Conservation (phyloP, 2,888 invertebrate genomes). For the Eilema sororculum region DNA sequence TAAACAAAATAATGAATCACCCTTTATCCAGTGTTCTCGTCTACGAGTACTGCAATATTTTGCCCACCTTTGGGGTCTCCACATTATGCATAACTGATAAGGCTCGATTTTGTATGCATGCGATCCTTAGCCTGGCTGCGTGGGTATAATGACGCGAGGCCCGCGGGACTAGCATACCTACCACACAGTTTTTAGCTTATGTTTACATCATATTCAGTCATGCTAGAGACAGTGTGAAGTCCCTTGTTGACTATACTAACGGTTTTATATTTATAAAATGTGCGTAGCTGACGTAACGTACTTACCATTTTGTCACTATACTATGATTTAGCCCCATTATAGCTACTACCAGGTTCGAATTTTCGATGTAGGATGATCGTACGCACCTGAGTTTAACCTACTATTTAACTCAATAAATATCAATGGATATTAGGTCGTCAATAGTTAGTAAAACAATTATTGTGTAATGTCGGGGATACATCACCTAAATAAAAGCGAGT, state of each 20-base stretch:
- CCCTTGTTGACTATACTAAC: neutral
- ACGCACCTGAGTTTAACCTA: neutral
- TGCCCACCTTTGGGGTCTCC: slow-evolving; percentile 85
- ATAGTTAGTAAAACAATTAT: no score
- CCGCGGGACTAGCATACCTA: slow-evolving; percentile 66
- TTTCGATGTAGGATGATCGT: neutral
- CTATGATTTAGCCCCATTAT: neutral
- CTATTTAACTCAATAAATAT: neutral
- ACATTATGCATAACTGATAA: slow-evolving; percentile 88
- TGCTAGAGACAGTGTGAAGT: slow-evolving; percentile 7
- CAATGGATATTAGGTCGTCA: neutral
- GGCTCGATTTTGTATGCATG: slow-evolving; percentile 86
- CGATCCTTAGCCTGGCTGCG: slow-evolving; percentile 80
- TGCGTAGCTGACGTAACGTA: neutral
- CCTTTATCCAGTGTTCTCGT: slow-evolving; percentile 42
- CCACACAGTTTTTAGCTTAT: slow-evolving; percentile 63
- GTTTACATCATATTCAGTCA: slow-evolving; percentile 33
- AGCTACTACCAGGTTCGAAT: neutral
- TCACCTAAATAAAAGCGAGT: no score
- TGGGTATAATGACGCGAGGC: slow-evolving; percentile 75
- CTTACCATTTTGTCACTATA: neutral
- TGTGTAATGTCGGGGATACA: no score
- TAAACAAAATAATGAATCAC: slow-evolving; percentile 29
- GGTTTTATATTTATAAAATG: neutral
- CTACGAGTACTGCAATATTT: slow-evolving; percentile 80